Percentiles rank a stretch among this genome's conserved stretches.
Evolutionary conservation across 2,888 invertebrate species (phyloP).

Genomic region (Drosophila multiciliata): DNA sequence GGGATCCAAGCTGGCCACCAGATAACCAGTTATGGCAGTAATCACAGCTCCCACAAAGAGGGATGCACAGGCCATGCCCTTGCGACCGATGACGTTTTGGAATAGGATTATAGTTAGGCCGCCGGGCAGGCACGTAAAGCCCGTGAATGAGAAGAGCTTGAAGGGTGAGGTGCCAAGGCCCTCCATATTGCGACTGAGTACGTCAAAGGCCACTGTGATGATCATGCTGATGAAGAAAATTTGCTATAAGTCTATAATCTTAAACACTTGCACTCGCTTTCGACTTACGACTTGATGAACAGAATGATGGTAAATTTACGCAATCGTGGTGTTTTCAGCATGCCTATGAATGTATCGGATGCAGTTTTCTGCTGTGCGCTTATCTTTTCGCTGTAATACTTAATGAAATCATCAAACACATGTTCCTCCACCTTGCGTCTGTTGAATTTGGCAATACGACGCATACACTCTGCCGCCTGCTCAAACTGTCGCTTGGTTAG

Average conservation of each 20-base stretch:
- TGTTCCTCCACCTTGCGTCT: conserved; percentile 83
- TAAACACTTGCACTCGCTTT: not conserved
- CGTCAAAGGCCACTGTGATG: conserved; percentile 87
- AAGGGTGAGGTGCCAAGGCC: conserved; percentile 86
- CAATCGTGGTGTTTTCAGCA: conserved; percentile 86
- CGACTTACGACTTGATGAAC: conserved; percentile 87
- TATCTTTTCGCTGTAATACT: conserved; percentile 70
- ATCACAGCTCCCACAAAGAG: conserved; percentile 86
- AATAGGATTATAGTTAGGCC: conserved; percentile 83
- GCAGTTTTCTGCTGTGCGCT: conserved; percentile 48
- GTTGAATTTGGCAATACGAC: conserved; percentile 86
- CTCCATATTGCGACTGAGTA: conserved; percentile 87
- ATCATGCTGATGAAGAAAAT: conserved; percentile 85
- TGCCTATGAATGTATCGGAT: conserved; percentile 85
- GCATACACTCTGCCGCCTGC: conserved; percentile 86
- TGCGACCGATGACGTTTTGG: conserved; percentile 85
- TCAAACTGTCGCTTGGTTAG: conserved; percentile 86
- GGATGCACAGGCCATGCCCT: conserved; percentile 86
- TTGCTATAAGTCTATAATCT: not conserved
- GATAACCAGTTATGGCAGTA: conserved; percentile 85
- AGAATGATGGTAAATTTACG: conserved; percentile 86
- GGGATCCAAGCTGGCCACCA: conserved; percentile 82
- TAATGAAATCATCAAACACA: conserved; percentile 84
- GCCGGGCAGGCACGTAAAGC: conserved; percentile 86
- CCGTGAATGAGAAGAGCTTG: conserved; percentile 86